Base-by-base conservation (phyloP, 2,888 invertebrate species). In the Microdon myrmicae region DNA sequence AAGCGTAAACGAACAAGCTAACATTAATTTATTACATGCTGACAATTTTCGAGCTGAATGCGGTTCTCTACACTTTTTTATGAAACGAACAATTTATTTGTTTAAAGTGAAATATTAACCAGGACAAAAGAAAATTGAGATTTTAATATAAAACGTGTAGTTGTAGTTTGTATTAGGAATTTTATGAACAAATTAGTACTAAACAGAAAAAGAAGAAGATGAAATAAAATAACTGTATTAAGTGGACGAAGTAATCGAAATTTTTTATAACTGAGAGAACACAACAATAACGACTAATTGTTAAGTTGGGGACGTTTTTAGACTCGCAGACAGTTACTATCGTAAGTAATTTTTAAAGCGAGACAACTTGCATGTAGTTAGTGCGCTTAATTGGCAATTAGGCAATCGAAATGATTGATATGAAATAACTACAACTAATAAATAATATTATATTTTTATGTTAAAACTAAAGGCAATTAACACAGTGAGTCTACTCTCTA, bases 221-320 rank as follows among this genome's bases (percentile, higher is more conserved):
- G 20, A 37, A 43, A 38, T 10, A 47, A 25, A 14, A 16, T 38
- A 19, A n/a, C n/a, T n/a, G n/a, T n/a, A n/a, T n/a, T n/a, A n/a
- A 45, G 39, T 10, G 5, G 38, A 44, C n/a, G n/a, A 55, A 64
- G 61, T 56, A 64, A 64, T 56, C 49, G 58, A 49, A 44, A 26
- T 64, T 64, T 64, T 64, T 64, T 56, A 56, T 51, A 48, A 54
- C 34, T 60, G 47, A 60, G 35, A 37, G 44, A 9, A 34, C 22
- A 26, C n/a, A 41, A 35, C 31, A 4, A 22, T 6, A 25, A 37
- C 25, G 22, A 43, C 20, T 19, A 49, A 37, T 32, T 43, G 10
- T 29, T 38, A 12, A 12, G 35, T 47, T 55, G 54, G 32, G 19
- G 16, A 39, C 26, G 9, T 7, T 14, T 17, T 8, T 9, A 35